Evolutionary conservation across 2,797 vertebrate genomes (phyloP), one percentile per base, ranked within the genome.

Genomic region (Acrossocheilus wenchowensis): DNA sequence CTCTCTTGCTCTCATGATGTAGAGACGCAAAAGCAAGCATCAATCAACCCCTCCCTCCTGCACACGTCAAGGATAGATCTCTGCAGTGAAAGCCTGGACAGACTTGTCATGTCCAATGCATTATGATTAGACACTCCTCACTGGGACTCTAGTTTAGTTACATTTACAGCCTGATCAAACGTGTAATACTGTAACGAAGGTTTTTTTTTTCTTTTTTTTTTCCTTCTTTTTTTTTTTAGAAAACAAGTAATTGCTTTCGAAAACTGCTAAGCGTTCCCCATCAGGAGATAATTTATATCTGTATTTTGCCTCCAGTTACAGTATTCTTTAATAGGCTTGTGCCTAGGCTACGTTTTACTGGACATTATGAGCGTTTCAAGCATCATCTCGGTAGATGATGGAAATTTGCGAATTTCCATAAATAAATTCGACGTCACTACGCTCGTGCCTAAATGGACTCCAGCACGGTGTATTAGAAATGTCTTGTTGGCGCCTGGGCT

Each of bases 391-490:
- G 60, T 85, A 86, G 84, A 91, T 88, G 83, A 90, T 89, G 89
- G 87, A 86, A 90, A 83, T 89, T 89, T 86, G 82, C 80, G 84
- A 79, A 82, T 88, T 87, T 89, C 90, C 88, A 91, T 90, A 92
- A 91, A 91, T 91, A 92, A 90, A 84, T 86, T 50, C 75, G 81
- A 90, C 90, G 91, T 91, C 91, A 91, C 85, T 81, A 90, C 81
- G 88, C 84, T 64, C 88, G 82, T 80, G 85, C 83, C 85, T 82
- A 81, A 83, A 89, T 82, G 68, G 79, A 87, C 85, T 50, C 83
- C 23, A 78, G 82, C 88, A 73, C 89, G 78, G 86, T 88, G 72
- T 87, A 87, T 89, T 87, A 88, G 72, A 89, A 88, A 85, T 68
- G 72, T 85, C 52, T 74, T 74, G 80, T 78, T 81, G 45, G 88